Evolutionary conservation across 2,113 vertebrate genomes (phyloP), one percentile per base, ranked within the genome.

Genomic region (Ailuropoda melanoleuca): DNA sequence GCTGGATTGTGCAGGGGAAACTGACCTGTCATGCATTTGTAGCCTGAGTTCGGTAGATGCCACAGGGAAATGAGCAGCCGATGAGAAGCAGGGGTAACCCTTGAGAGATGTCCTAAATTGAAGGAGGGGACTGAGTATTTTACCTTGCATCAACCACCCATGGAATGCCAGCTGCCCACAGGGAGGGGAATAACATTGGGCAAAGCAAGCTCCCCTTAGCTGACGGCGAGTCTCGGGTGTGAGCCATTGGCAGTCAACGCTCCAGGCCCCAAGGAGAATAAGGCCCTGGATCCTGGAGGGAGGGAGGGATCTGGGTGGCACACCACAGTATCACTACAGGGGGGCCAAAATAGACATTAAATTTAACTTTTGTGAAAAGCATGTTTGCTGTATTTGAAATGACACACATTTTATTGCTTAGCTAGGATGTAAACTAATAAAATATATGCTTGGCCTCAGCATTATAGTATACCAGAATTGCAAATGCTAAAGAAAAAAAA

Each of bases 351-450:
- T 77, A 58, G 82, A 88, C 39, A 19, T 82, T 62, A 60, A 66
- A 66, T 92, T 31, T 60, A 77, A 77, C 43, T 46, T 81, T 39
- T 62, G 46, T 72, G 78, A 23, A 88, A 87, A 58, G n/a, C 5
- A 62, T 80, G 10, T 95, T 97, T 93, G 89, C 92, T 94, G 90
- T 81, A 85, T 97, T 96, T 95, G 78, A 97, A 90, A 93, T 1
- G 39, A 90, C 87, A 92, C 46, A 93, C 37, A 96, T 94, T 96
- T 96, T 94, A 96, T 97, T 97, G 96, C 97, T 97, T 97, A 97
- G 92, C 94, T 93, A 94, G 94, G 83, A 78, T 55, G 96, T 96
- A 87, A 94, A 80, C 94, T 96, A 96, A 97, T 93, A 92, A 83
- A 94, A 92, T 92, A 81, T 68, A 75, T 75, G 78, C 64, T 95